Evolutionary conservation across 2,113 vertebrate species (phyloP), one percentile per base, ranked within the genome.

Genomic region (Scalopus aquaticus): DNA sequence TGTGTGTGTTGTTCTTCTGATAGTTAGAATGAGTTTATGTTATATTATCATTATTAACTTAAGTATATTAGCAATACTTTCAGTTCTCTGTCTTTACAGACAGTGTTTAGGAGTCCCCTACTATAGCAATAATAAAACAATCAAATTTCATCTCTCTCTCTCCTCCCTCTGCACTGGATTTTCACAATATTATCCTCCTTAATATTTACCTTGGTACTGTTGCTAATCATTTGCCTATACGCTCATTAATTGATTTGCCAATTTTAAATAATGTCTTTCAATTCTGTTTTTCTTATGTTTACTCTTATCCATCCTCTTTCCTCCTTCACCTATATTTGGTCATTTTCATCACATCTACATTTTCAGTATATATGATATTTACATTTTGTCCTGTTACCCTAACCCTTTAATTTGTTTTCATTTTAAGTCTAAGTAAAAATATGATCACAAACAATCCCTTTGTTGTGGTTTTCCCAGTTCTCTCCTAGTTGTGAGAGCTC

Each of bases 21-120:
- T 5, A 69, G 15, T 28, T 51, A 51, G 30, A 42, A 87, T 92
- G 49, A 37, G 26, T 56, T 89, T 80, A 65, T 46, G 37, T 32
- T 84, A n/a, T 93, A 81, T n/a, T 64, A 91, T 80, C 46, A 91
- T 28, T 84, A 84, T 35, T 92, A 46, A 69, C 81, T 54, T 60
- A 78, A 42, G 73, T 44, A 85, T 54, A 39, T 11, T 76, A 49
- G 51, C 44, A 86, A 81, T 77, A 54, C 16, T 51, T 17, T 87
- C 42, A 64, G 26, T 39, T 28, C 28, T 77, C 7, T 87, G 22
- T 65, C 35, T 81, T 83, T 60, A 82, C 39, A 17, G 11, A 32
- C 4, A 90, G 32, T 72, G 49, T 49, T 65, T 58, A 64, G 32
- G 42, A 32, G 7, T 85, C 85, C 46, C 64, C 56, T 78, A 56